Evolutionary conservation across 2,888 invertebrate species (phyloP), one percentile per base, ranked within the genome.

Genomic region (Itoplectis maculator): DNA sequence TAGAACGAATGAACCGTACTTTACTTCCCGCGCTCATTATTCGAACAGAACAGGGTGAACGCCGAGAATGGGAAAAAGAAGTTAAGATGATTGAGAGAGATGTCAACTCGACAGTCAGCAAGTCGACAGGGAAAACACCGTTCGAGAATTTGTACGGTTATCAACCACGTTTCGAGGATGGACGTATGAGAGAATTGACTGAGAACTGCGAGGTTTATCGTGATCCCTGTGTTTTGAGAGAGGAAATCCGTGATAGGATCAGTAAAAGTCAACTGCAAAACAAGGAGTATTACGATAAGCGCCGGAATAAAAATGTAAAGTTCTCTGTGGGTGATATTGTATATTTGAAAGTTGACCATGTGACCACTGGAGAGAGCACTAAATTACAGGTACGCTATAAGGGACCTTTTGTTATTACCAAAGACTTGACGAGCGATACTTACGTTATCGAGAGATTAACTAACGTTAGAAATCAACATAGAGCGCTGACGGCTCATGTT

Each of bases 41-140:
- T 13, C 29, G 54, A 6, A 63, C 79, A 56, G 61, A 69, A 81
- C 68, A 74, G 40, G 49, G 81, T 59, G 54, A 29, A 2, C 61
- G 49, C 11, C 20, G n/a, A 13, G 59, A 76, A n/a, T 77, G 73
- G 73, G 72, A 72, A 15, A 37, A 2, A n/a, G 59, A 76, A 15
- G 59, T 77, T 18, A 66, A 70, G 13, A 13, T 18, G 29, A 85
- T 84, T n/a, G 79, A 86, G 35, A 78, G 81, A 13, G 81, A 85
- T 23, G 45, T 87, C 7, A 87, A 86, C 47, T 54, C 76, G 23
- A 49, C 80, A 0, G 56, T 76, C 4, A 87, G 85, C 49, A 84
- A 86, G 66, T 70, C 84, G 2, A 86, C 85, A 0, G 73, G 82
- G 0, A 82, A 79, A 68, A 81, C 84, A 2, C 85, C 86, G n/a